phyloP scores from a whole-genome alignment of 2,113 vertebrate species.

The Recurvirostra avosetta region DNA sequence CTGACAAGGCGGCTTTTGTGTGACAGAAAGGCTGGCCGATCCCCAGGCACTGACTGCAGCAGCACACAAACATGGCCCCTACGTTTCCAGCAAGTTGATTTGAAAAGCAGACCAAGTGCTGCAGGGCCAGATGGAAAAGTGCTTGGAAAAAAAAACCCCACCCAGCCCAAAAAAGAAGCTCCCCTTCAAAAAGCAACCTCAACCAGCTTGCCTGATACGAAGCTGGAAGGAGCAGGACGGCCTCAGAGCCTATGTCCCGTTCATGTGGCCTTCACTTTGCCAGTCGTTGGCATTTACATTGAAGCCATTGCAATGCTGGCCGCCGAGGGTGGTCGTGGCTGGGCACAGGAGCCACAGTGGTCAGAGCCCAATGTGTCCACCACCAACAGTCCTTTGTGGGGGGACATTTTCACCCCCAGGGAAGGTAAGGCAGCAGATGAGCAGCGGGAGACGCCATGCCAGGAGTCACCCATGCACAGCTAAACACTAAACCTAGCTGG shows the following conservation, averaged over 20 bases:
- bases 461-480: not conserved
- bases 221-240: not conserved
- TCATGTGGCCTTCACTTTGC: not conserved
- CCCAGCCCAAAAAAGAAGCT: not conserved
- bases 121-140: not conserved
- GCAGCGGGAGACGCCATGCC: not conserved
- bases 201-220: not conserved
- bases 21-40: not conserved
- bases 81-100: not conserved
- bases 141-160: not conserved
- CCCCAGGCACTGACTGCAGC: not conserved
- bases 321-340: rapidly evolving
- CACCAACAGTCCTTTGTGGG: not conserved
- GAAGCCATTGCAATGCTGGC: not conserved
- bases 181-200: not conserved
- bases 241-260: rapidly evolving
- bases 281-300: not conserved
- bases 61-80: rapidly evolving
- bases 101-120: not conserved
- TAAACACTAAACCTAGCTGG: not conserved
- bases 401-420: not conserved
- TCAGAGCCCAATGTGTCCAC: not conserved
- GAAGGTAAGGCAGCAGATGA: not conserved
- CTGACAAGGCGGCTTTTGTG: not conserved
- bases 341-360: not conserved